phyloP scores from a whole-genome alignment of 2,888 invertebrate species.

The Elysia crispata region DNA sequence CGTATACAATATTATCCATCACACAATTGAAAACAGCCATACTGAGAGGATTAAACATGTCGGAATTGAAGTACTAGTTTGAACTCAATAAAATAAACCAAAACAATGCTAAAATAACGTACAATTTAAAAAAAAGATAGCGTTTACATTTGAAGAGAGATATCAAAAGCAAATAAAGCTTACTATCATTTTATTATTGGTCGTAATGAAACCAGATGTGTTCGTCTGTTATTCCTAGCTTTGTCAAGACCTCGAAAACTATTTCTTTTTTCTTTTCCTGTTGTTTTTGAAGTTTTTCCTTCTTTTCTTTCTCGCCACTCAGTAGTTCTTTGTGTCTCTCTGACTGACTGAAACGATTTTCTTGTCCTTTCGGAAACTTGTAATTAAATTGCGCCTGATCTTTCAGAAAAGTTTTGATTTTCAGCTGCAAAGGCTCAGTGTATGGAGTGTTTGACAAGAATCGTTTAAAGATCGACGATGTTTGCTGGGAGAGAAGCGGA shows the following conservation, averaged over 20 bases:
- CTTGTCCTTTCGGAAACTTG: neutral
- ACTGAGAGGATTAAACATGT: too few species aligned
- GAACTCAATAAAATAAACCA: too few species aligned
- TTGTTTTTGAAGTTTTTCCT: neutral
- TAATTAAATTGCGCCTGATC: neutral
- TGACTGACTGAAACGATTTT: neutral
- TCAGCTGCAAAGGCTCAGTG: constrained; percentile 2
- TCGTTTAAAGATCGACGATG: neutral
- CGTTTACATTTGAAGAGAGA: too few species aligned
- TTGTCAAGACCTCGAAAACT: neutral
- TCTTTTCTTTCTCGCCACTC: neutral
- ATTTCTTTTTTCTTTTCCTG: constrained; percentile 5
- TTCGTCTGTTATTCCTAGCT: neutral
- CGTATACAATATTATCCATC: too few species aligned
- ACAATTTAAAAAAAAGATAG: too few species aligned
- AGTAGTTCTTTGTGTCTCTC: neutral
- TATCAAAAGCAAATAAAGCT: too few species aligned
- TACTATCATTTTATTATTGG: neutral
- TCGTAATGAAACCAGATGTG: constrained; percentile 10
- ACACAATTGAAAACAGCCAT: too few species aligned
- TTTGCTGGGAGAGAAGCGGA: neutral
- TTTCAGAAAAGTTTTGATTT: neutral
- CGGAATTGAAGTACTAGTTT: too few species aligned
- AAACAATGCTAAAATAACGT: too few species aligned
- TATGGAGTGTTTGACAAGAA: neutral